Evolutionary conservation across 2,113 vertebrate genomes (phyloP), one percentile per base, ranked within the genome.

Genomic region (Sardina pilchardus): DNA sequence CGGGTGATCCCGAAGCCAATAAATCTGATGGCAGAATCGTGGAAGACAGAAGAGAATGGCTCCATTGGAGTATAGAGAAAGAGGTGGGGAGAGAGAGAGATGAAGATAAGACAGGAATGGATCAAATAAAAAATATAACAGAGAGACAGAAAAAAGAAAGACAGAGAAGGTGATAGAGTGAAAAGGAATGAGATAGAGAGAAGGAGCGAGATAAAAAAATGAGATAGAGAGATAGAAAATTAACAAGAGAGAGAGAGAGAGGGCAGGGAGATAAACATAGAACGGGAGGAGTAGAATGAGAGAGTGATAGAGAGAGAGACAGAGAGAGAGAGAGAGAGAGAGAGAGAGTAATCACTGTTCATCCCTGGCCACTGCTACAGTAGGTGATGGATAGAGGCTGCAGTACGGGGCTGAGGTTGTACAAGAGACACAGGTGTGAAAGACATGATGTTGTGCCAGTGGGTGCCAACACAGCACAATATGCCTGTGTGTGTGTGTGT

Each of bases 11-110:
- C 4, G 12, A 9, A 78, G 71, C 71, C 71, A 36, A 78, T 78
- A 78, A 78, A 78, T 78, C 26, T 39, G 34, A 78, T 78, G 71
- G 30, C 26, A 16, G 30, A 12, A 17, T 36, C 71, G 39, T 34
- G 34, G 71, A 34, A 78, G 71, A 78, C 71, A 36, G 71, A 36
- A 16, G 71, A 78, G 71, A 36, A 36, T 78, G 71, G 71, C 71
- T 34, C 30, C 4, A 36, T 75, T 75, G 67, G 67, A 75, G 36
- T 78, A 78, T 34, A 36, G 71, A 36, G 26, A 78, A 34, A 30
- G 12, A 36, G 26, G 71, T 39, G 3, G 71, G 16, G 67, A 17
- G 67, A 36, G 26, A 36, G 30, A 75, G 63, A 9, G 63, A 56
- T 5, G 53, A 17, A 21, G 14, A 19, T 3, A 12, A 6, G 53